A percentile compares a stretch with the other conserved stretches of the same genome.
Evolutionary conservation across 2,113 vertebrate species (phyloP).

Genomic region (Todiramphus chloris): DNA sequence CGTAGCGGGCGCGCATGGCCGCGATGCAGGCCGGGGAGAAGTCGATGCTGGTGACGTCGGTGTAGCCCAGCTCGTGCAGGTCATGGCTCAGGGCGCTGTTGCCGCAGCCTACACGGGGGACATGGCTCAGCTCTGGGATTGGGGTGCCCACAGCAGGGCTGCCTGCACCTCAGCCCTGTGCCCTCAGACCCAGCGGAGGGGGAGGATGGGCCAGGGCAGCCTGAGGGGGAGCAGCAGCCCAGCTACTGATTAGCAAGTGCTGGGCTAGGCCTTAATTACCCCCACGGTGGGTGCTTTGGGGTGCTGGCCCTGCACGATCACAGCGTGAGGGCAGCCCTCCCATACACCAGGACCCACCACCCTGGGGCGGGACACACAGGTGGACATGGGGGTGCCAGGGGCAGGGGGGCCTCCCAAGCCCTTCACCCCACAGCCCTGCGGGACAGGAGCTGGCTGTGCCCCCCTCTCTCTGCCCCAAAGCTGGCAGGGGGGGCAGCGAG

Average conservation of each 20-base stretch:
- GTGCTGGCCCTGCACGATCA: rapidly evolving
- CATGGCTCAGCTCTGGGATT: neutral
- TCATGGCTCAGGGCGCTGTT: constrained; percentile 89
- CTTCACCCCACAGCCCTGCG: rapidly evolving
- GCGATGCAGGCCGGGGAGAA: constrained; percentile 88
- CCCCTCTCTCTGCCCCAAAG: too few relatives aligned
- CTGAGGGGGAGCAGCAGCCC: neutral
- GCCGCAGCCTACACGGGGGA: constrained; percentile 84
- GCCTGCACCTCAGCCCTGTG: rapidly evolving
- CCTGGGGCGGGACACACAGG: rapidly evolving
- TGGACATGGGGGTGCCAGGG: rapidly evolving
- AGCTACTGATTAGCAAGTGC: rapidly evolving
- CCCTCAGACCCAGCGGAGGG: neutral
- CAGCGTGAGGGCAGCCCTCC: neutral
- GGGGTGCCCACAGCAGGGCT: rapidly evolving
- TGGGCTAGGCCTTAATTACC: neutral
- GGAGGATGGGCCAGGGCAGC: neutral
- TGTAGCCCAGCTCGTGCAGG: constrained; percentile 81
- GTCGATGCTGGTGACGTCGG: constrained; percentile 87
- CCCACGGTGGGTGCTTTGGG: neutral
- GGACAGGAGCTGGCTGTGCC: neutral
- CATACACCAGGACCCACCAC: rapidly evolving
- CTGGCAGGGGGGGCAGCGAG: neutral
- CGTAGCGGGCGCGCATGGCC: constrained; percentile 80
- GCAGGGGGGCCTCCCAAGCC: rapidly evolving